Evolutionary conservation across 2,797 vertebrate genomes (phyloP).

Genomic region (Eidolon dupreanum): DNA sequence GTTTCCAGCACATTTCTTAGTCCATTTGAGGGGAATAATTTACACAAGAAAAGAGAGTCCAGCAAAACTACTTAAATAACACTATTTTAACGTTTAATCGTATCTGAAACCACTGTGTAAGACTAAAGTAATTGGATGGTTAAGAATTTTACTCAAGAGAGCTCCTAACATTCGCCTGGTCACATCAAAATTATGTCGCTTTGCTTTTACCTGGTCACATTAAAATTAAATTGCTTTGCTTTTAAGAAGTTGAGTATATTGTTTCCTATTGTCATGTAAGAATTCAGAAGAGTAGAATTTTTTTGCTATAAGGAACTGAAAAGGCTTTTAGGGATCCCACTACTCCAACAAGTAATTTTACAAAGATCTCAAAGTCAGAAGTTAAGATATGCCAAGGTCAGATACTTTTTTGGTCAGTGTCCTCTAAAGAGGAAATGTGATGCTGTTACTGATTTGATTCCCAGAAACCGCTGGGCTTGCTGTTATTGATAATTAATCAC

Average conservation of each 20-base stretch:
- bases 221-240: not conserved
- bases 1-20: not conserved
- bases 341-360: not conserved
- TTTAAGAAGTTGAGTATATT: not conserved
- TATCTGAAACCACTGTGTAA: not conserved
- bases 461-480: not conserved
- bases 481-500: conserved; percentile 3
- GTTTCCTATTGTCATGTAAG: not conserved
- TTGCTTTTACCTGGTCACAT: not conserved
- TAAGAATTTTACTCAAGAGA: not conserved
- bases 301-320: not conserved
- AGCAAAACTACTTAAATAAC: not conserved
- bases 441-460: not conserved
- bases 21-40: not conserved
- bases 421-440: not conserved
- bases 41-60: not conserved
- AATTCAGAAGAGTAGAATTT: not conserved
- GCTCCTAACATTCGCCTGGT: not conserved
- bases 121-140: not conserved
- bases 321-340: not conserved
- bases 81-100: not conserved
- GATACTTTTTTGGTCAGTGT: not conserved
- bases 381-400: not conserved
- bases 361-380: not conserved
- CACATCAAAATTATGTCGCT: not conserved